Conservation (phyloP, 2,888 invertebrate species). For the Chloromyia formosa region DNA sequence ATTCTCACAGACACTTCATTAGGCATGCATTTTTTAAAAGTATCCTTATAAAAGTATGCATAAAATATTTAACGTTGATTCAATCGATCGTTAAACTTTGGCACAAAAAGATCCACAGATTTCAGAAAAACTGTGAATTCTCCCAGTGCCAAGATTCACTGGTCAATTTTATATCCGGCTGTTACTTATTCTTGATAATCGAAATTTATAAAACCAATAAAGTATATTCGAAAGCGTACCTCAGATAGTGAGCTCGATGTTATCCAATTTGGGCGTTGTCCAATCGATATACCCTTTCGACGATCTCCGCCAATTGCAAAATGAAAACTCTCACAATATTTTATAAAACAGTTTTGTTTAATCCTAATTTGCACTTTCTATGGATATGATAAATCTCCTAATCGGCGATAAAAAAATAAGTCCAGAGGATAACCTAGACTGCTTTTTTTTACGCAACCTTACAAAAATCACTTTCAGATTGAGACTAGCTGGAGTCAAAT, state of each 20-base stretch:
- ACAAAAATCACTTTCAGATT: slow-evolving; percentile 27
- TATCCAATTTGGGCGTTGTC: slow-evolving; percentile 28
- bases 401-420: too few relatives aligned
- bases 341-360: background rate
- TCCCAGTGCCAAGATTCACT: slow-evolving; percentile 65
- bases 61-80: slow-evolving; percentile 5
- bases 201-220: slow-evolving; percentile 11
- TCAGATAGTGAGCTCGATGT: background rate
- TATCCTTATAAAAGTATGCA: too few relatives aligned
- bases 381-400: too few relatives aligned
- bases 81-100: slow-evolving; percentile 58
- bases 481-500: slow-evolving; percentile 26
- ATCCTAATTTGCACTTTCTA: too few relatives aligned
- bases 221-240: slow-evolving; percentile 12
- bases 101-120: slow-evolving; percentile 66
- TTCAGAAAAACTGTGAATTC: slow-evolving; percentile 63
- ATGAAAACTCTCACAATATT: background rate
- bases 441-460: background rate
- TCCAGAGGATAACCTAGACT: background rate
- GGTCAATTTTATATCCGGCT: slow-evolving; percentile 25
- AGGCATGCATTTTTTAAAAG: too few relatives aligned
- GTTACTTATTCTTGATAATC: too few relatives aligned
- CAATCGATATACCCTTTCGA: slow-evolving; percentile 12
- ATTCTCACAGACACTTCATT: too few relatives aligned
- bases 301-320: background rate